phyloP scores from a whole-genome alignment of 2,888 invertebrate species.

The Thelaira solivaga region DNA sequence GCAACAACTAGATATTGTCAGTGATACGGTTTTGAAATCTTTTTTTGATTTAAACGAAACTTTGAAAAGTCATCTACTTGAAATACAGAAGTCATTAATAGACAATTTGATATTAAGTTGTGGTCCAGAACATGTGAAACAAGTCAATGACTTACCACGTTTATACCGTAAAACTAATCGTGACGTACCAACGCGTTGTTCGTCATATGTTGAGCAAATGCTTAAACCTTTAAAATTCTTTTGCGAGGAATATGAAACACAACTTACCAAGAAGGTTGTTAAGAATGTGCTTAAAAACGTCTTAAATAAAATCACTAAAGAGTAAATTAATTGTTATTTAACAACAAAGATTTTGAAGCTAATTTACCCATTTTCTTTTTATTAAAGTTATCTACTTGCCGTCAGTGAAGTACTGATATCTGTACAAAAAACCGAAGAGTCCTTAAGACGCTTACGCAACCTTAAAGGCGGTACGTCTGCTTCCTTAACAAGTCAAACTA shows the following conservation, averaged over 20 bases:
- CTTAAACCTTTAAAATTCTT: slow-evolving; percentile 80
- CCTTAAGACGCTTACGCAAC: slow-evolving; percentile 91
- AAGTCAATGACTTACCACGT: slow-evolving; percentile 95
- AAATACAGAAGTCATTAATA: slow-evolving; percentile 83
- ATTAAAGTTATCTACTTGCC: slow-evolving; percentile 82
- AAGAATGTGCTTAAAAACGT: no score
- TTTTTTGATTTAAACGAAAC: slow-evolving; percentile 67
- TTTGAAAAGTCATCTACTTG: slow-evolving; percentile 64
- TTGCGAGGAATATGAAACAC: slow-evolving; percentile 71
- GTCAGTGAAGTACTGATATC: slow-evolving; percentile 93
- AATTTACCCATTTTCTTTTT: background rate
- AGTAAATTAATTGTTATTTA: slow-evolving; percentile 76
- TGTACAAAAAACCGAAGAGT: slow-evolving; percentile 96
- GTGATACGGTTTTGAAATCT: slow-evolving; percentile 61
- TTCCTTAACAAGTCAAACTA: slow-evolving; percentile 66
- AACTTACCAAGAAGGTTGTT: no score
- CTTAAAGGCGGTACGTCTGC: slow-evolving; percentile 80
- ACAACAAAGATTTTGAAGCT: no score
- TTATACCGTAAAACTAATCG: slow-evolving; percentile 94
- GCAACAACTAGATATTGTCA: slow-evolving; percentile 10
- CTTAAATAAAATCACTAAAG: no score
- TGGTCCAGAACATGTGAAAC: slow-evolving; percentile 83
- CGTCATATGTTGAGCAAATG: slow-evolving; percentile 85
- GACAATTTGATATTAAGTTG: slow-evolving; percentile 86
- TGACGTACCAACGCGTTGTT: slow-evolving; percentile 88